phyloP scores from a whole-genome alignment of 2,888 invertebrate genomes.

The Drosophila peninsularis region DNA sequence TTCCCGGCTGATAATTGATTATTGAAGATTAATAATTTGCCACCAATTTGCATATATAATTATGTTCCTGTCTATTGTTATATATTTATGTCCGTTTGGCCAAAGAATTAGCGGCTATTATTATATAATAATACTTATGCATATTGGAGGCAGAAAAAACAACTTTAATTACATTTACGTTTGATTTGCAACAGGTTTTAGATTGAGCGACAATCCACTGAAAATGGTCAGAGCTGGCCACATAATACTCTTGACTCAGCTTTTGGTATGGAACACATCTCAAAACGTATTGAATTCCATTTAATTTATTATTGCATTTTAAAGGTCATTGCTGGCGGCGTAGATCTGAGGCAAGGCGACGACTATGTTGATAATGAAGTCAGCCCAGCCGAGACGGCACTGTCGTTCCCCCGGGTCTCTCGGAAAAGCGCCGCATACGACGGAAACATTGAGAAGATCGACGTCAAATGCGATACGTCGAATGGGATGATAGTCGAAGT shows the following conservation, averaged over 20 bases:
- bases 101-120: constrained; percentile 7
- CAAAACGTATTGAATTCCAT: constrained; percentile 19
- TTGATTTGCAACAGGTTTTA: constrained; percentile 54
- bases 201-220: constrained; percentile 41
- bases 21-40: constrained; percentile 8
- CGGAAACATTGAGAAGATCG: constrained; percentile 87
- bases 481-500: constrained; percentile 87
- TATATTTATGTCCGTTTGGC: not conserved
- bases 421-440: constrained; percentile 36
- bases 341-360: constrained; percentile 30
- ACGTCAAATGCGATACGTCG: constrained; percentile 87
- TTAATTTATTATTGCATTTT: constrained; percentile 24
- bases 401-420: constrained; percentile 46
- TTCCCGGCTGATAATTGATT: not conserved
- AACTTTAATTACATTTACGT: constrained; percentile 29
- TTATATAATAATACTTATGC: constrained; percentile 16
- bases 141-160: not conserved
- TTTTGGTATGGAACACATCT: constrained; percentile 56
- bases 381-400: constrained; percentile 32
- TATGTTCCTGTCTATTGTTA: not conserved
- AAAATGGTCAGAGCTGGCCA: constrained; percentile 71
- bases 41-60: constrained; percentile 9
- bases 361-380: constrained; percentile 43
- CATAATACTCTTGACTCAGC: constrained; percentile 63
- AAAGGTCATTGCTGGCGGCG: constrained; percentile 53